Conservation (phyloP, 2,888 invertebrate genomes). For the Germaria angustata region DNA sequence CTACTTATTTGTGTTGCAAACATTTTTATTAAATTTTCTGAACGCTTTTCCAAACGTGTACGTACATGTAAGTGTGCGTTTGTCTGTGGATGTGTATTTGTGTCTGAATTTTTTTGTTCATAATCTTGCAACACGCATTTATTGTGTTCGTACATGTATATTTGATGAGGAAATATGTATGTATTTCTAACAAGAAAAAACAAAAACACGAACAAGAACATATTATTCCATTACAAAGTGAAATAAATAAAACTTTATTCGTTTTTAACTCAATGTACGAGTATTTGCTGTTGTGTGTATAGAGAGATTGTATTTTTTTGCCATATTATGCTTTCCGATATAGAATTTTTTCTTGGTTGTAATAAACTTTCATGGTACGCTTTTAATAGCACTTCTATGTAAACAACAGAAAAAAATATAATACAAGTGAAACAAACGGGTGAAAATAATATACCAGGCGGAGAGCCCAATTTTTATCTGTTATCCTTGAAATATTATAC, state of each 20-base stretch:
- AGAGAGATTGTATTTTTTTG: conserved; percentile 20
- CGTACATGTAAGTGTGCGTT: no score
- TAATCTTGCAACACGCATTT: conserved; percentile 61
- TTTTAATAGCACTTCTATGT: conserved; percentile 65
- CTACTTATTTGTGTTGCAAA: not conserved
- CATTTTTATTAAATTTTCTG: conserved; percentile 51
- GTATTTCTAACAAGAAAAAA: not conserved
- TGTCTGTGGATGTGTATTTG: not conserved
- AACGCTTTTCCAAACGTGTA: not conserved
- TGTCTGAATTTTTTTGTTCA: conserved; percentile 19
- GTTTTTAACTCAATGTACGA: conserved; percentile 21
- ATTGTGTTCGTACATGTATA: conserved; percentile 34
- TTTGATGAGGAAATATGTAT: not conserved
- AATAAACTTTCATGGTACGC: conserved; percentile 63
- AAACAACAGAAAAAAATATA: not conserved
- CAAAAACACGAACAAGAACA: conserved; percentile 32
- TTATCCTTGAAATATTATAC: conserved; percentile 62
- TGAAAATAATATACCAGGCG: conserved; percentile 34
- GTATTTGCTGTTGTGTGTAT: not conserved
- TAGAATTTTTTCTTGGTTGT: conserved; percentile 43
- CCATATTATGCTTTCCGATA: conserved; percentile 17
- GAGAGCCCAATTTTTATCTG: conserved; percentile 59
- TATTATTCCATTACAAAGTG: conserved; percentile 55
- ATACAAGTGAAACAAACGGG: conserved; percentile 8
- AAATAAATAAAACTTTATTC: conserved; percentile 61